Percentiles rank a stretch among this genome's conserved stretches.
Evolutionary conservation across 2,888 invertebrate species (phyloP).

Genomic region (Microctonus aethiopoides): DNA sequence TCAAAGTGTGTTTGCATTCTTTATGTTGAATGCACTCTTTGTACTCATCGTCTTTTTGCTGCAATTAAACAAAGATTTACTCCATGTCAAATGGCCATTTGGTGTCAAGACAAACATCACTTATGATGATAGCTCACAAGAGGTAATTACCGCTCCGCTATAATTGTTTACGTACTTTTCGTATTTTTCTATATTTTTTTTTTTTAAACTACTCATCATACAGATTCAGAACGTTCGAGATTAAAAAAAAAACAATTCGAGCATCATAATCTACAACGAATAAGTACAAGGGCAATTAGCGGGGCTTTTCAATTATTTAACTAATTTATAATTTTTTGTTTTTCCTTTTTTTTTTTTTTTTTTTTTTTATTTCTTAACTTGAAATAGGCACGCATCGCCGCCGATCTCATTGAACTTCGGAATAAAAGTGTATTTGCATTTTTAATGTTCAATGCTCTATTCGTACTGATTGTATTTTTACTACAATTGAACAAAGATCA

Average conservation of each 20-base stretch:
- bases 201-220: neutral
- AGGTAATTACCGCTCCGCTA: conserved; percentile 74
- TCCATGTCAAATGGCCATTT: conserved; percentile 96
- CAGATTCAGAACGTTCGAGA: neutral
- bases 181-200: neutral
- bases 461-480: conserved; percentile 98
- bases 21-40: conserved; percentile 99
- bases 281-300: conserved; percentile 42
- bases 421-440: conserved; percentile 98
- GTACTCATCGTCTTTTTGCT: conserved; percentile 98
- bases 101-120: conserved; percentile 94
- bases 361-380: conserved; percentile 67
- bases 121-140: conserved; percentile 88
- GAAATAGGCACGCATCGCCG: conserved; percentile 87
- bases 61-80: conserved; percentile 96
- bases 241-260: neutral
- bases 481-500: conserved; percentile 99
- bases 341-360: conserved; percentile 64
- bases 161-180: conserved; percentile 40
- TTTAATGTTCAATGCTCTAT: conserved; percentile 99
- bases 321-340: conserved; percentile 60
- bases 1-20: conserved; percentile 95
- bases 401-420: conserved; percentile 92
- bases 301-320: conserved; percentile 54
- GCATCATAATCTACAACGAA: conserved; percentile 27